A percentile compares a stretch with the other conserved stretches of the same genome.
Evolutionary conservation across 1,140 invertebrate genomes (phyloP).

Genomic region (Ceratina japonica): DNA sequence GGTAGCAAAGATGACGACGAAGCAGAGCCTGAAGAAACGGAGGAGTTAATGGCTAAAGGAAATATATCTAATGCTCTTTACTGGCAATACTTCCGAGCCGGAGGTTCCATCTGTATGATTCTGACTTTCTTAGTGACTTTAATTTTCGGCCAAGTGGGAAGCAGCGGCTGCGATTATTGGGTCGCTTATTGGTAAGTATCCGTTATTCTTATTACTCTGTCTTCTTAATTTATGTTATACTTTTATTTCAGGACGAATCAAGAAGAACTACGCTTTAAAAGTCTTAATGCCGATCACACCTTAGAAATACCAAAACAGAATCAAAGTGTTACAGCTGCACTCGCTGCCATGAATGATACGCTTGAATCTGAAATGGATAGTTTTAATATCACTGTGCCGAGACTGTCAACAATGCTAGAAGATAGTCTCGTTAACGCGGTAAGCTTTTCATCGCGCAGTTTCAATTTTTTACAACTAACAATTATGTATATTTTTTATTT

Average conservation of each 20-base stretch:
- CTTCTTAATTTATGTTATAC: not conserved
- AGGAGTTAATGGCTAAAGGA: slow-evolving; percentile 82
- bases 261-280: slow-evolving; percentile 64
- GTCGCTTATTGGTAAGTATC: slow-evolving; percentile 77
- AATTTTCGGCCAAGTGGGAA: slow-evolving; percentile 78
- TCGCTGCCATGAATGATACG: not conserved
- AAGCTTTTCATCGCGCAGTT: slow-evolving; percentile 18
- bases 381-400: not conserved
- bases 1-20: slow-evolving; percentile 64
- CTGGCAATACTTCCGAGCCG: slow-evolving; percentile 80
- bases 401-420: slow-evolving; percentile 55
- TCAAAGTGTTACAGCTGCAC: too few species aligned
- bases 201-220: not conserved
- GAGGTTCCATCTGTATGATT: slow-evolving; percentile 78
- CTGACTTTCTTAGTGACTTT: slow-evolving; percentile 74
- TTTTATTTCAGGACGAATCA: slow-evolving; percentile 72
- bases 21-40: slow-evolving; percentile 79
- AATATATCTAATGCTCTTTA: slow-evolving; percentile 79
- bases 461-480: not conserved
- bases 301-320: not conserved
- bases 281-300: not conserved
- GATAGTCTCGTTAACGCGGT: slow-evolving; percentile 67
- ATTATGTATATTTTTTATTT: slow-evolving; percentile 3
- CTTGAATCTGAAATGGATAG: not conserved
- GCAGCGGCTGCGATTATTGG: slow-evolving; percentile 83